Evolutionary conservation across 1,140 invertebrate species (phyloP).

Genomic region (Andrena cerasifolii): DNA sequence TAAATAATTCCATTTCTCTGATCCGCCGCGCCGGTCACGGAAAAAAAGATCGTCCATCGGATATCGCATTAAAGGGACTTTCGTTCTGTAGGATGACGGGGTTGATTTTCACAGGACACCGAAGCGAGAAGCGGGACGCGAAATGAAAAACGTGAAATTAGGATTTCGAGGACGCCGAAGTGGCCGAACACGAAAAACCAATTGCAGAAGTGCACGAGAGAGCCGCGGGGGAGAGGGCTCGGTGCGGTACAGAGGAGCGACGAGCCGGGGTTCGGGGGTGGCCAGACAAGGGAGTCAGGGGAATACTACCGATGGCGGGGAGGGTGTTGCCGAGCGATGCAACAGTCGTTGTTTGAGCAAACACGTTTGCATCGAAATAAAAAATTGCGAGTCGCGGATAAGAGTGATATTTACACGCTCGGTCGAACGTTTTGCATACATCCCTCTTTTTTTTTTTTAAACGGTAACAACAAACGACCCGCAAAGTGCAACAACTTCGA

Average conservation of each 20-base stretch:
- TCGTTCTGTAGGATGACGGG: slow-evolving; percentile 34
- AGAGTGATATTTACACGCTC: slow-evolving; percentile 58
- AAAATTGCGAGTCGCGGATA: slow-evolving; percentile 40
- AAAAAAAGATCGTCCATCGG: slow-evolving; percentile 41
- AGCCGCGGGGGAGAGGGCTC: slow-evolving; percentile 1
- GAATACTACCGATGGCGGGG: slow-evolving; percentile 6
- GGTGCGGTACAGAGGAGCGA: slow-evolving; percentile 21
- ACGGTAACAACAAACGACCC: neutral
- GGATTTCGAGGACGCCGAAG: slow-evolving; percentile 66
- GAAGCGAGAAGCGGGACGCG: slow-evolving; percentile 7
- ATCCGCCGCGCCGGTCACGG: slow-evolving; percentile 1
- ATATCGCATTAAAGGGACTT: slow-evolving; percentile 29
- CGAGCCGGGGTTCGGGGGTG: slow-evolving; percentile 32
- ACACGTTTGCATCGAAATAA: slow-evolving; percentile 44
- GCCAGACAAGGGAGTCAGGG: slow-evolving; percentile 13
- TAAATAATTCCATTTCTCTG: slow-evolving; percentile 32
- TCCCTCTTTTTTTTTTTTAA: neutral
- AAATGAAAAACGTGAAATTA: slow-evolving; percentile 70
- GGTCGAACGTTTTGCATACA: neutral
- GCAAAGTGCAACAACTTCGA: neutral
- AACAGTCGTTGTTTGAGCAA: slow-evolving; percentile 57
- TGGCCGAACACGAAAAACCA: slow-evolving; percentile 71
- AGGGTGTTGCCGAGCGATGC: slow-evolving; percentile 3
- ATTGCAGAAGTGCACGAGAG: slow-evolving; percentile 64
- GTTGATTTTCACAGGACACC: neutral